Evolutionary conservation across 1,140 invertebrate species (phyloP).

Genomic region (Mactra quadrangularis): DNA sequence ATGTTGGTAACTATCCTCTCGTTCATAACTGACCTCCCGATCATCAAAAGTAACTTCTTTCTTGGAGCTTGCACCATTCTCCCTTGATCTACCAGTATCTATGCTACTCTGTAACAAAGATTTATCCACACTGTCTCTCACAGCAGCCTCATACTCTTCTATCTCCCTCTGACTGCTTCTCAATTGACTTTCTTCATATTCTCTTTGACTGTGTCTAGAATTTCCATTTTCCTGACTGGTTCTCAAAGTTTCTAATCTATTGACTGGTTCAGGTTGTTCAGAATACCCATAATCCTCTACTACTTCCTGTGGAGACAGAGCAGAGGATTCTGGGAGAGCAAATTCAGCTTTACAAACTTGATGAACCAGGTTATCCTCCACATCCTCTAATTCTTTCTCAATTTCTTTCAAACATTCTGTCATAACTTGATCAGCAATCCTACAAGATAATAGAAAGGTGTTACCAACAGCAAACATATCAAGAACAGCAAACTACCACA

Average conservation of each 20-base stretch:
- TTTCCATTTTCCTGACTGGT: constrained; percentile 23
- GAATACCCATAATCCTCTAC: constrained; percentile 43
- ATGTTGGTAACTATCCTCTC: constrained; percentile 14
- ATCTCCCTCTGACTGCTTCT: constrained; percentile 18
- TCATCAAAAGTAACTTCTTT: constrained; percentile 43
- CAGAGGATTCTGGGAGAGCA: constrained; percentile 58
- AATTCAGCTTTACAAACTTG: constrained; percentile 78
- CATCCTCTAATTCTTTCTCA: constrained; percentile 71
- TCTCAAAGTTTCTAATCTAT: constrained; percentile 35
- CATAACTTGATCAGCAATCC: constrained; percentile 74
- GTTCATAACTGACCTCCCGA: constrained; percentile 37
- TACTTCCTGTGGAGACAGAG: constrained; percentile 3
- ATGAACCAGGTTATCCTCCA: constrained; percentile 75
- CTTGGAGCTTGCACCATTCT: constrained; percentile 40
- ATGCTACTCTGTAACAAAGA: constrained; percentile 31
- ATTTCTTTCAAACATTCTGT: constrained; percentile 74
- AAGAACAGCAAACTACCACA: too few relatives aligned
- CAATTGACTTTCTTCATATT: neutral
- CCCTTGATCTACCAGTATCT: constrained; percentile 29
- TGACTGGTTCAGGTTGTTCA: constrained; percentile 19
- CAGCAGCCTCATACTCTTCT: neutral
- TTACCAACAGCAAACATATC: too few relatives aligned
- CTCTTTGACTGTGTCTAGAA: constrained; percentile 17
- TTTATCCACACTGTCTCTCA: constrained; percentile 43
- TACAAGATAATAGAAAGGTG: constrained; percentile 54